A percentile compares a stretch with the other conserved stretches of the same genome.
Conservation (phyloP, 2,113 vertebrate genomes). For the Callionymus lyra region DNA sequence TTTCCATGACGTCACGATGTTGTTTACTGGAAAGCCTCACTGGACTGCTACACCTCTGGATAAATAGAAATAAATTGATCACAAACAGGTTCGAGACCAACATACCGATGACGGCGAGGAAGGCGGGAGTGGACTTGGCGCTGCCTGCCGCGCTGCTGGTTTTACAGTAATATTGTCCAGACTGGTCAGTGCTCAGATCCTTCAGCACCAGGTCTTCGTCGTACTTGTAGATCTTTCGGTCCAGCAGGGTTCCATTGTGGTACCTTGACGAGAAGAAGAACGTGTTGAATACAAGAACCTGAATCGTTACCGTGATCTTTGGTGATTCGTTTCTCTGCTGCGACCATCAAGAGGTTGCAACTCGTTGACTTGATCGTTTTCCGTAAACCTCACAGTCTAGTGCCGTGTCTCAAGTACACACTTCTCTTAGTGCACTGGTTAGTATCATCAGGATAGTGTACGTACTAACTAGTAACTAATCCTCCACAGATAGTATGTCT, state of each 20-base stretch:
- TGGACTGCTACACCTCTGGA: too few species aligned
- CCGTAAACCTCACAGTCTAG: too few species aligned
- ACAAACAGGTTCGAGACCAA: not conserved
- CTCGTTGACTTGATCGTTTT: too few species aligned
- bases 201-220: slow-evolving; percentile 69
- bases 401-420: too few species aligned
- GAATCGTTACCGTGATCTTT: too few species aligned
- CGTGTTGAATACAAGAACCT: not conserved
- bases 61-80: not conserved
- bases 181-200: slow-evolving; percentile 64
- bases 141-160: slow-evolving; percentile 74
- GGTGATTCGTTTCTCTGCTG: too few species aligned
- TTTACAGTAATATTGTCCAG: slow-evolving; percentile 85
- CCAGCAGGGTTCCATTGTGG: slow-evolving; percentile 84
- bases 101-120: slow-evolving; percentile 79
- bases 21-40: slow-evolving; percentile 1
- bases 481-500: too few species aligned
- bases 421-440: too few species aligned
- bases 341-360: too few species aligned
- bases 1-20: slow-evolving; percentile 1
- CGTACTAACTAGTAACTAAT: too few species aligned
- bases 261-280: slow-evolving; percentile 68
- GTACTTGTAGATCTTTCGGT: slow-evolving; percentile 62
- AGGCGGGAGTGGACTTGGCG: slow-evolving; percentile 72
- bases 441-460: too few species aligned